A percentile compares a stretch with the other conserved stretches of the same genome.
These are phyloP conservation scores for Drosophila hydei DNA, from an alignment of 1,140 invertebrate genomes.

Conservation along the genomic window DNA sequence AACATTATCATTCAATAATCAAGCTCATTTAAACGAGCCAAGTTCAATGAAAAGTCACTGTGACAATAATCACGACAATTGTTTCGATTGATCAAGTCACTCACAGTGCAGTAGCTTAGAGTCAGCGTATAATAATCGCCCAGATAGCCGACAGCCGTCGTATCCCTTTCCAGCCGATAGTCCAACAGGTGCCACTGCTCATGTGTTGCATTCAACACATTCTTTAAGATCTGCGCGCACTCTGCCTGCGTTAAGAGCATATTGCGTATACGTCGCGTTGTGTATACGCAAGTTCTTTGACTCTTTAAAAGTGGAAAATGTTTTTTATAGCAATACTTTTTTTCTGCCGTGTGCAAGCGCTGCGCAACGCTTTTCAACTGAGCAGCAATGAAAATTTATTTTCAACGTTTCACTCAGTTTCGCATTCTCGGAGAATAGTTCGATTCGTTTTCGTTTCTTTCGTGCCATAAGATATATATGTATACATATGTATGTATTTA, in stretches of 20 bases:
- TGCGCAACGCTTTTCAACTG: slow-evolving; percentile 55
- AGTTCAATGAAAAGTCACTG: slow-evolving; percentile 36
- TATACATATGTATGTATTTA: slow-evolving; percentile 7
- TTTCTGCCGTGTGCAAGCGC: slow-evolving; percentile 14
- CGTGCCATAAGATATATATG: slow-evolving; percentile 3
- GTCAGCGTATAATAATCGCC: slow-evolving; percentile 72
- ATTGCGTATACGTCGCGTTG: slow-evolving; percentile 59
- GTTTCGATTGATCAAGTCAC: slow-evolving; percentile 19
- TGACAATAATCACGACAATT: slow-evolving; percentile 20
- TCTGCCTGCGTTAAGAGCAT: slow-evolving; percentile 54
- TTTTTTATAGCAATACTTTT: slow-evolving; percentile 43
- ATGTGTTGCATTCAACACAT: slow-evolving; percentile 1
- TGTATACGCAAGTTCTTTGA: slow-evolving; percentile 32
- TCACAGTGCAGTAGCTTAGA: slow-evolving; percentile 52
- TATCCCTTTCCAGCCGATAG: slow-evolving; percentile 43
- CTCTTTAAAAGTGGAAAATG: background rate
- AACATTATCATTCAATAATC: too few relatives aligned
- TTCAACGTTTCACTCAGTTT: slow-evolving; percentile 38
- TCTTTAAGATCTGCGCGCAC: slow-evolving; percentile 51
- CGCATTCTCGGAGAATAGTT: slow-evolving; percentile 20
- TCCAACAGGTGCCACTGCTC: slow-evolving; percentile 27
- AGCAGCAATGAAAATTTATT: slow-evolving; percentile 38
- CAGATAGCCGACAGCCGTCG: slow-evolving; percentile 61
- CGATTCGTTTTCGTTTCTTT: slow-evolving; percentile 20
- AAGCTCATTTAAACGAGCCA: background rate